These are phyloP conservation scores for Tanypteryx hageni DNA, from an alignment of 2,888 invertebrate species.

Conservation along the genomic window DNA sequence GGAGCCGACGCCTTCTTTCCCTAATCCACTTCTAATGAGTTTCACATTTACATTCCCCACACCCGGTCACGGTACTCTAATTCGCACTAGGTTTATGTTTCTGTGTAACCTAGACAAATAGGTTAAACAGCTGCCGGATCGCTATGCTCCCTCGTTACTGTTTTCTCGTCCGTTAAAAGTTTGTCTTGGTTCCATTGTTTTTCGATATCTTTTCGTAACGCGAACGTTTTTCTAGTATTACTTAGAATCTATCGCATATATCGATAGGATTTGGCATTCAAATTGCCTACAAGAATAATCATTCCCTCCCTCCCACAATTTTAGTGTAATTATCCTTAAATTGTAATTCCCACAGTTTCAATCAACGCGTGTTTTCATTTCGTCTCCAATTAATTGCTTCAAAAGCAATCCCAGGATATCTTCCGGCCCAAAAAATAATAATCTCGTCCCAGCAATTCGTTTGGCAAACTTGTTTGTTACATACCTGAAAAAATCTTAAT, in stretches of 20 bases:
- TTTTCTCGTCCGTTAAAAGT: background rate
- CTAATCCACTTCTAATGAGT: background rate
- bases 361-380: background rate
- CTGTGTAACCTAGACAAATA: background rate
- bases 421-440: too few relatives aligned
- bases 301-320: background rate
- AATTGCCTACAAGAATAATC: background rate
- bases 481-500: background rate
- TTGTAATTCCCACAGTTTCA: background rate
- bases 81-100: background rate
- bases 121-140: background rate
- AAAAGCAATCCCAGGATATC: background rate
- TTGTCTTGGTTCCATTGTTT: background rate
- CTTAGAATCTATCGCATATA: background rate
- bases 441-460: too few relatives aligned
- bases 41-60: background rate
- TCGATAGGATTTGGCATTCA: background rate
- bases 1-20: background rate
- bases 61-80: background rate
- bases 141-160: background rate
- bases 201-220: background rate
- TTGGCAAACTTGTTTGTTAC: too few relatives aligned
- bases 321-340: background rate
- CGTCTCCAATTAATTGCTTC: background rate
- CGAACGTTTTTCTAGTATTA: background rate